A percentile compares a stretch with the other conserved stretches of the same genome.
These are phyloP conservation scores for Rostratula benghalensis DNA, from an alignment of 2,113 vertebrate species.

Conservation along the genomic window DNA sequence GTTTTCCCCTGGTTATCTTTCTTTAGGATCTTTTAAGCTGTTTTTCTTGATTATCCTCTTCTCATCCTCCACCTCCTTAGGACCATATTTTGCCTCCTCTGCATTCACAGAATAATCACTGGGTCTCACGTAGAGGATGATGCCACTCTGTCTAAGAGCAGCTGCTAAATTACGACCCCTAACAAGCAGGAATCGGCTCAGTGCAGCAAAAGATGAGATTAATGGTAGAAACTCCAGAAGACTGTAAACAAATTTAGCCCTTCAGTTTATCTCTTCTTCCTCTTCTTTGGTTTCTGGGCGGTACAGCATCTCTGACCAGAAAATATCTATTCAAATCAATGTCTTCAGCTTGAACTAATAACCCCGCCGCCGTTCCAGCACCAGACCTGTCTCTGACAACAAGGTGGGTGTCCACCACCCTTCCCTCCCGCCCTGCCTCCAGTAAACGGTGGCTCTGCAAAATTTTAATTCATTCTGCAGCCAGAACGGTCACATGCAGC, in stretches of 20 bases:
- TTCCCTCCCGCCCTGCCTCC: not conserved
- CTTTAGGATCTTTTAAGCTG: not conserved
- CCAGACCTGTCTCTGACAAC: not conserved
- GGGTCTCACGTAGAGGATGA: not conserved
- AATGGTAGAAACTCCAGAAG: not conserved
- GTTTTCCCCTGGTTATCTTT: not conserved
- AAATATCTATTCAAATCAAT: not conserved
- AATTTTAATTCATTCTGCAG: not conserved
- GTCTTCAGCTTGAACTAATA: not conserved
- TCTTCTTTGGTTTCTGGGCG: not conserved
- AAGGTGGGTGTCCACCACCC: not conserved
- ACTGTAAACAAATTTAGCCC: constrained; percentile 23
- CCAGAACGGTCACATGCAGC: too few species aligned
- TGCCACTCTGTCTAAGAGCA: not conserved
- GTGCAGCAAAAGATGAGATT: not conserved
- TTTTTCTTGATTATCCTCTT: not conserved
- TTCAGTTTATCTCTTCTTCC: not conserved
- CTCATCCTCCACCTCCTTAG: not conserved
- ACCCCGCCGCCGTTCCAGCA: not conserved
- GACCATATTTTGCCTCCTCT: not conserved
- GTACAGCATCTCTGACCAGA: not conserved
- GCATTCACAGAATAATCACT: not conserved
- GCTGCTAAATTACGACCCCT: not conserved
- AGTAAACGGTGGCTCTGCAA: not conserved
- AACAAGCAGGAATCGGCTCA: not conserved